These are phyloP conservation scores for Petrocephalus zakoni DNA, from an alignment of 2,113 vertebrate genomes.

Conservation along the genomic window DNA sequence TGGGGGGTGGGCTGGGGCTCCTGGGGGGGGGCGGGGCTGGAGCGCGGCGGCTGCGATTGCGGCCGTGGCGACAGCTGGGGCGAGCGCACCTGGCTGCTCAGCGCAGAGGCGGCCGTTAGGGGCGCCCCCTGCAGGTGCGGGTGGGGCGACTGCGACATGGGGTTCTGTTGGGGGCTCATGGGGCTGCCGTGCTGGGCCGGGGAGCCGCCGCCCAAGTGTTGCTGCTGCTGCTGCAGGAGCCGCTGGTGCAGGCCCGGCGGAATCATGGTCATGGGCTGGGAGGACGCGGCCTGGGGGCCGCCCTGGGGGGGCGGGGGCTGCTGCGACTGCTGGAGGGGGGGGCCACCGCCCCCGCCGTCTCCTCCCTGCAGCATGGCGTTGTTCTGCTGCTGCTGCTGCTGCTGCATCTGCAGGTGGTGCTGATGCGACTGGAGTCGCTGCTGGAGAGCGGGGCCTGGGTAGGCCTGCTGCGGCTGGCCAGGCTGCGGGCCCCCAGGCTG, in stretches of 20 bases:
- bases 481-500: conserved; percentile 52
- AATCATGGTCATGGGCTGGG: conserved; percentile 57
- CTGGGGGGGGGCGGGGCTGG: conserved; percentile 94
- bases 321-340: conserved; percentile 71
- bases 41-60: conserved; percentile 88
- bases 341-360: conserved; percentile 43
- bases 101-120: conserved; percentile 64
- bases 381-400: conserved; percentile 53
- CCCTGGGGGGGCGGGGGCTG: conserved; percentile 55
- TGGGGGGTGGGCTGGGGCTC: conserved; percentile 93
- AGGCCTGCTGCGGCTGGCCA: conserved; percentile 64
- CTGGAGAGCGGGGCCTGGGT: conserved; percentile 51
- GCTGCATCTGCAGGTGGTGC: conserved; percentile 28
- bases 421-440: conserved; percentile 45
- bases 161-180: conserved; percentile 85
- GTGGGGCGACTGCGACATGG: conserved; percentile 77
- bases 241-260: conserved; percentile 88
- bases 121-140: conserved; percentile 81
- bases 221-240: conserved; percentile 60
- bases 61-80: conserved; percentile 92
- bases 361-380: conserved; percentile 52
- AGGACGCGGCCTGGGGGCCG: conserved; percentile 37
- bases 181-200: conserved; percentile 89
- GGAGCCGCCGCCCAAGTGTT: conserved; percentile 61
- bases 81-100: conserved; percentile 91